A percentile compares a stretch with the other conserved stretches of the same genome.
phyloP scores from a whole-genome alignment of 2,797 vertebrate species.

The Microcaecilia unicolor region DNA sequence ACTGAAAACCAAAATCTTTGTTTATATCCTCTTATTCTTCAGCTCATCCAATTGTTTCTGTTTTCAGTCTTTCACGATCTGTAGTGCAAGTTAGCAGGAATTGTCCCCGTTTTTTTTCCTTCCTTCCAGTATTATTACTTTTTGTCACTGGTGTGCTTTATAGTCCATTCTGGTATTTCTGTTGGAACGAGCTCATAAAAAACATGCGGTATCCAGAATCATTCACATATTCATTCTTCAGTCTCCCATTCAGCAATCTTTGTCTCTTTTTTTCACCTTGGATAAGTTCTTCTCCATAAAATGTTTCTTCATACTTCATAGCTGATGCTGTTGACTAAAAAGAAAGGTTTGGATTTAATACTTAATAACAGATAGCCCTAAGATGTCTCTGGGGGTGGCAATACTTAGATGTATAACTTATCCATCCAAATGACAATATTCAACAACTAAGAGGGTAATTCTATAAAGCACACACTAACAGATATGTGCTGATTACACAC shows the following conservation, averaged over 20 bases:
- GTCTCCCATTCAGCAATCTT: constrained; percentile 81
- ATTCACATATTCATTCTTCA: constrained; percentile 88
- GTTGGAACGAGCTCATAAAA: constrained; percentile 77
- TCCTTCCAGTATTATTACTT: not conserved
- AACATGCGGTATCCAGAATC: constrained; percentile 76
- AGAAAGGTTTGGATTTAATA: no score
- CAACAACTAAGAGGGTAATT: no score
- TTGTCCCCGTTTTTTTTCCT: not conserved
- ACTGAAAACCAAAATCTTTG: not conserved
- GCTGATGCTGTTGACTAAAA: constrained; percentile 86
- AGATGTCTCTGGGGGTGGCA: no score
- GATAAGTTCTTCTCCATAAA: constrained; percentile 68
- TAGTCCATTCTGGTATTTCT: constrained; percentile 67
- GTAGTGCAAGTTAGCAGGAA: constrained; percentile 4
- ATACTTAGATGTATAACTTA: no score
- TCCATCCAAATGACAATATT: no score
- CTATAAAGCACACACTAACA: no score
- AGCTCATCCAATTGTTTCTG: not conserved
- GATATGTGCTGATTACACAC: no score
- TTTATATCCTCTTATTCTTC: not conserved
- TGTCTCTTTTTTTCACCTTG: constrained; percentile 84
- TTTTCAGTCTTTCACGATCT: not conserved
- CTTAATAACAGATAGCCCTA: no score
- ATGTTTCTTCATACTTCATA: constrained; percentile 91
- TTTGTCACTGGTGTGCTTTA: constrained; percentile 14